phyloP scores from a whole-genome alignment of 2,113 vertebrate genomes.

The Bombycilla garrulus region DNA sequence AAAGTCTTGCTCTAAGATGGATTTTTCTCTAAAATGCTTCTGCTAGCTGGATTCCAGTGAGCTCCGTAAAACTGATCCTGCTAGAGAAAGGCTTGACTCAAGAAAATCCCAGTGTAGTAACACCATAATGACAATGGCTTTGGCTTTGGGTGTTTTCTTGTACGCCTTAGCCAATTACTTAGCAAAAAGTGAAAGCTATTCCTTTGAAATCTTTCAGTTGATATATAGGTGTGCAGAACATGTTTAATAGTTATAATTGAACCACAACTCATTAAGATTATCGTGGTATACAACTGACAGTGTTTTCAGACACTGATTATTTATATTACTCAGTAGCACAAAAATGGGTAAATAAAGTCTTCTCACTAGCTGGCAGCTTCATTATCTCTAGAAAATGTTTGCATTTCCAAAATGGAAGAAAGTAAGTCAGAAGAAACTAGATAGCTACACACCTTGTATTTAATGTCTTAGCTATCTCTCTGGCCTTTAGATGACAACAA shows the following conservation, averaged over 20 bases:
- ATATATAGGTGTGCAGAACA: not conserved
- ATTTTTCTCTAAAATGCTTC: not conserved
- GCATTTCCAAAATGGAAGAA: not conserved
- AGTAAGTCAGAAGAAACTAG: not conserved
- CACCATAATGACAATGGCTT: not conserved
- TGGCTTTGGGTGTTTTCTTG: not conserved
- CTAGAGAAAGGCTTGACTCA: not conserved
- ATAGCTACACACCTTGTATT: not conserved
- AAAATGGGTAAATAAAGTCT: not conserved
- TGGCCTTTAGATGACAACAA: not conserved
- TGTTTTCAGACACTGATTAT: not conserved
- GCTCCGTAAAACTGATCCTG: not conserved
- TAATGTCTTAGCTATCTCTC: not conserved
- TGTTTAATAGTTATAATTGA: not conserved
- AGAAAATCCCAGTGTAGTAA: not conserved
- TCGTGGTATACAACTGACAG: not conserved
- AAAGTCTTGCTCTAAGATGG: not conserved
- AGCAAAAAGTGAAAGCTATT: not conserved
- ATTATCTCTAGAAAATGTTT: not conserved
- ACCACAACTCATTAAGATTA: not conserved
- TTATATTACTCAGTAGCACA: not conserved
- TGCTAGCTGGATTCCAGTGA: not conserved
- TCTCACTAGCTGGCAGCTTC: not conserved
- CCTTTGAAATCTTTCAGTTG: not conserved
- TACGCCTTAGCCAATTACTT: not conserved